Evolutionary conservation across 2,888 invertebrate genomes (phyloP).

Genomic region (Sphaerophoria rueppellii): DNA sequence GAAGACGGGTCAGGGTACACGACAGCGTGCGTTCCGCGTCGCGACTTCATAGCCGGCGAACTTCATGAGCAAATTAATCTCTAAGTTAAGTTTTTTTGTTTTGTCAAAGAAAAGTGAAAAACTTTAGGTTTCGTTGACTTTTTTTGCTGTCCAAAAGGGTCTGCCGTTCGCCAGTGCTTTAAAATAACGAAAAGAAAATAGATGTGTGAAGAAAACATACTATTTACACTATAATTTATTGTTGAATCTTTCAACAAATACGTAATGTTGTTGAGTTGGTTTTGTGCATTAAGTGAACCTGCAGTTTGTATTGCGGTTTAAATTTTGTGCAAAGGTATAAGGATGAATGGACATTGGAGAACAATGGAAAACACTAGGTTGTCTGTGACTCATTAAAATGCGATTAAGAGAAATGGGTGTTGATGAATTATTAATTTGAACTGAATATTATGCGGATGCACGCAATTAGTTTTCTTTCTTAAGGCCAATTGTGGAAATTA

Average conservation of each 20-base stretch:
- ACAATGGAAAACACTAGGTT: too few species aligned
- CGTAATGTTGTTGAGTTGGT: not conserved
- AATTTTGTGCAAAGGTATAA: too few species aligned
- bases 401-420: too few species aligned
- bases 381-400: too few species aligned
- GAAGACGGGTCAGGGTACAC: not conserved
- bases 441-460: too few species aligned
- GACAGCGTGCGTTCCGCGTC: not conserved
- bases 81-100: slow-evolving; percentile 11
- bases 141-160: not conserved
- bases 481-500: too few species aligned
- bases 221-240: not conserved
- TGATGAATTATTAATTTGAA: too few species aligned
- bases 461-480: too few species aligned
- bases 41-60: slow-evolving; percentile 15
- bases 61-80: slow-evolving; percentile 42
- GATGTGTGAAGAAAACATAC: slow-evolving; percentile 33
- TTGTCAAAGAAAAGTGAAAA: slow-evolving; percentile 23
- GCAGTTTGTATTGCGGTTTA: too few species aligned
- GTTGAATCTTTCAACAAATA: not conserved
- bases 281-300: too few species aligned
- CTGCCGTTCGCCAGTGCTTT: not conserved
- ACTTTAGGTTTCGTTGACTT: slow-evolving; percentile 22
- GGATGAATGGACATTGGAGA: too few species aligned
- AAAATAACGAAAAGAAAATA: slow-evolving; percentile 4